Evolutionary conservation across 1,140 invertebrate species (phyloP).

Genomic region (Fopius arisanus): DNA sequence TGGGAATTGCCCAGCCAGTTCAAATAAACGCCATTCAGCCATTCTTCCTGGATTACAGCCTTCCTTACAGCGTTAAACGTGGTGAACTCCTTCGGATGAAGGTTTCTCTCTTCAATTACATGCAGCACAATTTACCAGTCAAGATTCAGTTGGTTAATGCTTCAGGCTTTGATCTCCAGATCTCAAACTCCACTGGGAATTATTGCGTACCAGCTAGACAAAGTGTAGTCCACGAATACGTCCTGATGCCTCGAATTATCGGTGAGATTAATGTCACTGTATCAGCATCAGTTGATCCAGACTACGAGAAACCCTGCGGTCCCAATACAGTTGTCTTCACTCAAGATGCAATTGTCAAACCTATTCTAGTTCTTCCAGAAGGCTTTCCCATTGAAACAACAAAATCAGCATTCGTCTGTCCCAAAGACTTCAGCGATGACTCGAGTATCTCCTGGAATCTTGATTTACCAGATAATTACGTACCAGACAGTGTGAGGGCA

Average conservation of each 20-base stretch:
- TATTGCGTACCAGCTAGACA: slow-evolving; percentile 61
- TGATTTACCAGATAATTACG: slow-evolving; percentile 49
- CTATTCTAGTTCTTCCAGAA: slow-evolving; percentile 70
- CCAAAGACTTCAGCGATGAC: slow-evolving; percentile 60
- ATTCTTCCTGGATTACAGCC: slow-evolving; percentile 76
- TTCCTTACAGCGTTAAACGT: slow-evolving; percentile 76
- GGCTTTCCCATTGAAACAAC: slow-evolving; percentile 68
- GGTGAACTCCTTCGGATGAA: slow-evolving; percentile 75
- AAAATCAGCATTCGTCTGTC: slow-evolving; percentile 69
- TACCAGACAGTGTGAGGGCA: slow-evolving; percentile 69
- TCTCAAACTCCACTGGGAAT: slow-evolving; percentile 37
- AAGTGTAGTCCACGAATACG: slow-evolving; percentile 64
- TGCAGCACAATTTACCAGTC: slow-evolving; percentile 70
- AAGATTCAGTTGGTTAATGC: slow-evolving; percentile 63
- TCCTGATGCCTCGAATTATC: slow-evolving; percentile 62
- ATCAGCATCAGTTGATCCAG: slow-evolving; percentile 64
- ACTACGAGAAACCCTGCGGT: slow-evolving; percentile 61
- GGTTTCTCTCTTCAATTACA: slow-evolving; percentile 78
- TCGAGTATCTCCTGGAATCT: slow-evolving; percentile 64
- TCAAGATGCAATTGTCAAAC: slow-evolving; percentile 69
- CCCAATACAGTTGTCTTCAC: slow-evolving; percentile 38
- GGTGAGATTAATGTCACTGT: slow-evolving; percentile 71
- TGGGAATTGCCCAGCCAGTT: slow-evolving; percentile 69
- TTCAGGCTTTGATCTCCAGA: slow-evolving; percentile 60
- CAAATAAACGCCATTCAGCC: slow-evolving; percentile 74